Conservation (phyloP, 2,888 invertebrate genomes). For the Papilio elwesi region DNA sequence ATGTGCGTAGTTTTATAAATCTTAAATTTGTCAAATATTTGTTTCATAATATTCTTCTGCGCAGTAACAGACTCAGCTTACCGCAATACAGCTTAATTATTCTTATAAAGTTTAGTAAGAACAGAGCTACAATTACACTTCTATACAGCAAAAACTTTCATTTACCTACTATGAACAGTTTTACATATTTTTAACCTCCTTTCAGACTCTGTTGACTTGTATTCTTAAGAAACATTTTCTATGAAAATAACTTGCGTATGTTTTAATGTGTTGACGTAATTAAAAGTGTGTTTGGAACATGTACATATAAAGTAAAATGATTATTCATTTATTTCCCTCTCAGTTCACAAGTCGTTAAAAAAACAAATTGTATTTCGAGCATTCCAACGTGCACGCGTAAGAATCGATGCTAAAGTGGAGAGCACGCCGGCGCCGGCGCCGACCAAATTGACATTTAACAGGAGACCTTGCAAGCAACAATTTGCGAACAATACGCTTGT, state of each 20-base stretch:
- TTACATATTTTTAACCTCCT: too few relatives aligned
- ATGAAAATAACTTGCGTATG: background rate
- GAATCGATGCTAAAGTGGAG: constrained; percentile 47
- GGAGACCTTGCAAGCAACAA: constrained; percentile 65
- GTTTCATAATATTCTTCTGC: too few relatives aligned
- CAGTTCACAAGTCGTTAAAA: constrained; percentile 40
- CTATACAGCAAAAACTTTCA: too few relatives aligned
- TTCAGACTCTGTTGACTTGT: too few relatives aligned
- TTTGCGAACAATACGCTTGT: constrained; percentile 74
- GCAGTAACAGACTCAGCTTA: too few relatives aligned
- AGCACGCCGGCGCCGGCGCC: constrained; percentile 68
- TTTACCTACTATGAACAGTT: too few relatives aligned
- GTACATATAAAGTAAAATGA: background rate
- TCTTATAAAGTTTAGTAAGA: too few relatives aligned
- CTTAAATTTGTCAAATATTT: too few relatives aligned
- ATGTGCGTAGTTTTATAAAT: too few relatives aligned
- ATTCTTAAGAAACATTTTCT: background rate
- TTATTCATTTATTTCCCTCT: constrained; percentile 8
- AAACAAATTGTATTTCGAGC: constrained; percentile 48
- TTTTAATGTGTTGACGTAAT: background rate
- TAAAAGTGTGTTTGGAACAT: background rate
- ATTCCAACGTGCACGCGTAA: constrained; percentile 42
- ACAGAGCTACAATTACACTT: too few relatives aligned
- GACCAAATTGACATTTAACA: constrained; percentile 74
- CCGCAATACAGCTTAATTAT: too few relatives aligned